phyloP scores from a whole-genome alignment of 2,797 vertebrate species.

The Cuniculus paca region DNA sequence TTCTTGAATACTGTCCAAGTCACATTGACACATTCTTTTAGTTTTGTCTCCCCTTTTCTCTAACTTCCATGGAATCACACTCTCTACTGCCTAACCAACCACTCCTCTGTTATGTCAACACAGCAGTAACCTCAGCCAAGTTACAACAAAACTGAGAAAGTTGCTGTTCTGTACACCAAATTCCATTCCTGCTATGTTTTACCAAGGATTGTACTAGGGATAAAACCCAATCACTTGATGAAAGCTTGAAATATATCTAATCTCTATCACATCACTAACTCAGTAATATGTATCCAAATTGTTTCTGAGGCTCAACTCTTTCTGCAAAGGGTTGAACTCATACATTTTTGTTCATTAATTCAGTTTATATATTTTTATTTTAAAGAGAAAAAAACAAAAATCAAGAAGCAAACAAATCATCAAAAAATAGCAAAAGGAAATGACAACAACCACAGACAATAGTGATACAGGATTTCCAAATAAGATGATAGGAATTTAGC shows the following conservation, averaged over 20 bases:
- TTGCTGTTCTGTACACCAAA: slow-evolving; percentile 50
- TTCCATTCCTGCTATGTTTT: slow-evolving; percentile 64
- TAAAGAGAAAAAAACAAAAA: too few relatives aligned
- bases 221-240: background rate
- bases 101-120: slow-evolving; percentile 29
- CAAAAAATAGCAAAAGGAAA: too few relatives aligned
- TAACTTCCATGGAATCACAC: background rate
- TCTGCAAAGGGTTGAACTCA: slow-evolving; percentile 45
- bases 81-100: background rate
- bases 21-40: background rate
- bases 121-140: slow-evolving; percentile 24
- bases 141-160: slow-evolving; percentile 43
- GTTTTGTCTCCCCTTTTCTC: slow-evolving; percentile 40
- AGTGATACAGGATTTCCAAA: too few relatives aligned
- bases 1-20: background rate
- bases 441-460: too few relatives aligned
- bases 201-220: slow-evolving; percentile 13
- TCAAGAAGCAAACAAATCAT: too few relatives aligned
- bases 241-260: background rate
- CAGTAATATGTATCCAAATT: slow-evolving; percentile 37
- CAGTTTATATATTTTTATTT: too few relatives aligned
- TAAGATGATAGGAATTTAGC: too few relatives aligned
- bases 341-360: slow-evolving; percentile 17
- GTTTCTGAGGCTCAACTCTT: slow-evolving; percentile 40
- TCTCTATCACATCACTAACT: background rate